Conservation (phyloP, 1,140 invertebrate species). For the Pogonus chalceus region DNA sequence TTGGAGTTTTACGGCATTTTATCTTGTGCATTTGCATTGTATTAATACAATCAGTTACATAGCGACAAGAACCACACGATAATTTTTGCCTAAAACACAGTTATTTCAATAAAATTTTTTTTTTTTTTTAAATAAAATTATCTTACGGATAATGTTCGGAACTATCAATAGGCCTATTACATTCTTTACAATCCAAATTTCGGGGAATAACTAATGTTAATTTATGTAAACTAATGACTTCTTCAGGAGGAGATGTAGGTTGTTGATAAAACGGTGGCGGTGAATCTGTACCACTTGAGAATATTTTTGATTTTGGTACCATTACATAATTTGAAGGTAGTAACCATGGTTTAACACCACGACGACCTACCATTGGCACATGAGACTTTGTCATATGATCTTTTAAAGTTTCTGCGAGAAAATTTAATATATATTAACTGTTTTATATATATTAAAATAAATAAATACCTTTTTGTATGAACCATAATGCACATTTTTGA, state of each 20-base stretch:
- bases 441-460: not conserved
- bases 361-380: constrained; percentile 24
- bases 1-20: constrained; percentile 47
- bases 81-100: constrained; percentile 51
- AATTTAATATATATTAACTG: not conserved
- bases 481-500: constrained; percentile 56
- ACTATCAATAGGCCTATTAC: constrained; percentile 51
- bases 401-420: constrained; percentile 22
- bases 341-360: constrained; percentile 35
- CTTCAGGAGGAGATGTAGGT: not conserved
- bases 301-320: constrained; percentile 40
- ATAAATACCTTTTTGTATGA: constrained; percentile 50
- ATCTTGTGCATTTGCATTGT: constrained; percentile 60
- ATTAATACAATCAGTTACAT: constrained; percentile 61
- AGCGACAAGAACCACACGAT: constrained; percentile 63
- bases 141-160: constrained; percentile 60
- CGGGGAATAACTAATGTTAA: constrained; percentile 41
- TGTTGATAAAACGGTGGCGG: no score
- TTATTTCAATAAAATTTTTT: constrained; percentile 1
- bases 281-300: constrained; percentile 23
- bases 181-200: constrained; percentile 53
- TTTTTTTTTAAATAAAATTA: constrained; percentile 15
- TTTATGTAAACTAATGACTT: constrained; percentile 13
- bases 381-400: constrained; percentile 30
- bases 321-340: constrained; percentile 33